Evolutionary conservation across 2,797 vertebrate species (phyloP), one percentile per base, ranked within the genome.

Genomic region (Ibycter americanus): DNA sequence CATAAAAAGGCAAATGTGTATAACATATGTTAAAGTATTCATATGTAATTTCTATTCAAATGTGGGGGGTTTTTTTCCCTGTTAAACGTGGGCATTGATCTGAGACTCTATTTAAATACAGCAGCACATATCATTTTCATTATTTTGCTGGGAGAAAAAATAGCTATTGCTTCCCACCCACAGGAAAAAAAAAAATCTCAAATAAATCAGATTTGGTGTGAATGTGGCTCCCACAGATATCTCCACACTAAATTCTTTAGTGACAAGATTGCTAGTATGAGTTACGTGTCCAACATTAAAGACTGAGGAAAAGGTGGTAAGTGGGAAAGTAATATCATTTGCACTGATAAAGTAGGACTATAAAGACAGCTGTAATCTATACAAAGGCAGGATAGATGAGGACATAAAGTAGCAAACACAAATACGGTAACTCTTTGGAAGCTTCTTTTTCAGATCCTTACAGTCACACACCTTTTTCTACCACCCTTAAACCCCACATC

Each of bases 31-130:
- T 78, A 71, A 96, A 83, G 52, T 55, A 94, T 83, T 96, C 26
- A 63, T 80, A 49, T 15, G 29, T 47, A 89, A 88, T 96, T 94
- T 93, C 36, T 90, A 74, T 88, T 85, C 56, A 91, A 81, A 85
- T 68, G 54, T 21, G 8, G n/a, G n/a, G n/a, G n/a, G n/a, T 38
- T 46, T 82, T 74, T 47, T 2, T 11, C 1, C 25, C 27, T 36
- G 36, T 58, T 91, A 90, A 93, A 81, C 1, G 1, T 38, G 38
- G 22, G 34, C 21, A 76, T 88, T 90, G 65, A 71, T 90, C 56
- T 90, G 79, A 78, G 49, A 71, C 36, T 56, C 14, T 66, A n/a
- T 67, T 93, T 52, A 95, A 87, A 83, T 59, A 88, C 18, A 68
- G 36, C 13, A 89, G 58, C 36, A 93, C n/a, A 74, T 46, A 88